Evolutionary conservation across 1,140 invertebrate species (phyloP), one percentile per base, ranked within the genome.

Genomic region (Psilanteris sp.): DNA sequence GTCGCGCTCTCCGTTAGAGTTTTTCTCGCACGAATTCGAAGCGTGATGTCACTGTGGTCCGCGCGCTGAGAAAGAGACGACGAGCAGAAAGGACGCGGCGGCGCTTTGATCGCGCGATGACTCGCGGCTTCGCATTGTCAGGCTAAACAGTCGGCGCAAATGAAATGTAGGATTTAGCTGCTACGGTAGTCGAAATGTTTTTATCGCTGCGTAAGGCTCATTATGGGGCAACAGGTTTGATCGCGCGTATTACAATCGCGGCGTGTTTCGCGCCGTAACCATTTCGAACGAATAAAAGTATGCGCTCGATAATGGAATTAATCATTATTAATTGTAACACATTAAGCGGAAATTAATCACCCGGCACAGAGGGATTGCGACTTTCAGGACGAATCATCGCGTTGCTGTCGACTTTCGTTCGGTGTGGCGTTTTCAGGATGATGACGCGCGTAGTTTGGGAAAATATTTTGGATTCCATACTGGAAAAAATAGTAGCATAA

Each of bases 51-150:
- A 77, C 48, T 68, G 54, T 27, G 8, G 46, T 1, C 9, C n/a
- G 14, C 22, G n/a, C n/a, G 34, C 31, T 26, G 52, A 46, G 54
- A 68, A 64, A 72, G 67, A 41, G 37, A 27, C 34, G 15, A 70
- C 34, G 22, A 32, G 16, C 48, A 66, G 71, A 78, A 78, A 78
- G 54, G 55, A 64, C 59, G 39, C 27, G 68, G 61, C 77, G 68
- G 83, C 81, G 79, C 84, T 86, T 85, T 86, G 85, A 86, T 85
- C 83, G 79, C 48, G 41, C 76, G 78, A 83, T 86, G 84, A 86
- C 83, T 85, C 64, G 82, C 77, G 77, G 78, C 68, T 86, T 85
- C 77, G 78, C 76, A 82, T 84, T 81, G 80, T 84, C 77, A 75
- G 79, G 82, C 79, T 83, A 82, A 85, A 84, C 81, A 83, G 79